These are phyloP conservation scores for Catharus minimus DNA, from an alignment of 2,113 vertebrate species.

Conservation along the genomic window DNA sequence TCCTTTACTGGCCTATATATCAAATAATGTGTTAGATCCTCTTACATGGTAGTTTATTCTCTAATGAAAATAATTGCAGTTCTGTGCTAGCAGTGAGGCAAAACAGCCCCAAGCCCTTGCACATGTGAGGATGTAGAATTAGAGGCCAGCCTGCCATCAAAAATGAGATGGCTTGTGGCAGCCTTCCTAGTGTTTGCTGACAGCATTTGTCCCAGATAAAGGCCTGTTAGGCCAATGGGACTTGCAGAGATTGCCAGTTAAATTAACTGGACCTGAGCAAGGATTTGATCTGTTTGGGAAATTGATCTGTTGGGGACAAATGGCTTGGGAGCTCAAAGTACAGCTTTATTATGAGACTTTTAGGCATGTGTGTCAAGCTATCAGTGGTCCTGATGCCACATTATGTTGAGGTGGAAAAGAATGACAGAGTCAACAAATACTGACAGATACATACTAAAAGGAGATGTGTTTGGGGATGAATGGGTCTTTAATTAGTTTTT, in stretches of 20 bases:
- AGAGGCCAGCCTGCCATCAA: background rate
- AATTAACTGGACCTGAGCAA: slow-evolving; percentile 2
- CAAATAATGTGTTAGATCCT: background rate
- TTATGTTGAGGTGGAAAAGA: background rate
- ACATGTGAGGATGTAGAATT: background rate
- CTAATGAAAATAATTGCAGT: background rate
- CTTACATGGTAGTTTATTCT: background rate
- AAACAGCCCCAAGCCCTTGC: background rate
- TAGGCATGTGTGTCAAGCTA: background rate
- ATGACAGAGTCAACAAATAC: background rate
- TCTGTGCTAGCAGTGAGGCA: background rate
- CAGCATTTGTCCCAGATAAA: slow-evolving; percentile 2
- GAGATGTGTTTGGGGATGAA: background rate
- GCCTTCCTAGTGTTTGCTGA: background rate
- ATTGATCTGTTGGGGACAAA: background rate
- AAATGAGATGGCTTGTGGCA: background rate
- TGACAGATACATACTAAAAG: background rate
- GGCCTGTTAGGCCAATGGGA: background rate
- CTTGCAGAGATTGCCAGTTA: slow-evolving; percentile 13
- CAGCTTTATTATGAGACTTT: background rate
- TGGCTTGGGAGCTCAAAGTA: background rate
- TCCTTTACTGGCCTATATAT: background rate
- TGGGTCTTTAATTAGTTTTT: background rate
- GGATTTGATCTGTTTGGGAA: background rate
- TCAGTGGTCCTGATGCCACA: background rate